Evolutionary conservation across 2,888 invertebrate genomes (phyloP), one percentile per base, ranked within the genome.

Genomic region (Ophion obscuratus): DNA sequence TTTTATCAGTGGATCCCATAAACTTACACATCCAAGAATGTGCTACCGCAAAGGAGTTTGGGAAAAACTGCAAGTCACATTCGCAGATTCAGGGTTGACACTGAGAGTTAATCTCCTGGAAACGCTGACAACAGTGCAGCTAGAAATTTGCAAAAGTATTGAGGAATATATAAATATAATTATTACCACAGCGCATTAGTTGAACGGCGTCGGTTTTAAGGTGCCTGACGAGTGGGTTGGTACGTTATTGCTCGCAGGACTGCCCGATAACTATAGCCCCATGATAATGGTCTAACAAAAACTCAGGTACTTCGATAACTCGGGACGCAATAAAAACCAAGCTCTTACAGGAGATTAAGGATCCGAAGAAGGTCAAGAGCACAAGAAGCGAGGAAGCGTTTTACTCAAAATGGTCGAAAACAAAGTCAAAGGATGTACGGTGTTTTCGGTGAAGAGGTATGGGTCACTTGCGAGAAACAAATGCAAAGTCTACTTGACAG

Each of bases 1-100:
- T 88, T 75, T 68, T 91, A 31, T 83, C 87, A 36, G 86, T 91
- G n/a, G 89, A 91, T 36, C 88, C 89, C 4, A 83, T 88, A 24
- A 89, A 89, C 79, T 86, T 89, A 5, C 90, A 92, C 73, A 88
- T 92, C 31, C 87, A 90, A 77, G 77, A 87, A 27, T 86, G 89
- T 9, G 79, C 59, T 5, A 88, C 87, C 6, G 89, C 90, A 6
- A 90, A 90, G 81, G 89, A 91, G 24, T 85, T 17, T 92, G 92
- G 92, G 84, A 90, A 1, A 90, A 86, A 31, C 80, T 91, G 9
- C 57, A 85, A 78, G 79, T 57, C 10, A 87, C 88, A 0, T 92
- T 92, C 81, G 88, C 92, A 71, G 92, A 93, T 73, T 85, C 88
- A 27, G 92, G 91, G 31, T 83, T 91, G 10, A 90, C 91, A 90